Base-by-base conservation (phyloP, 2,888 invertebrate species). In the Andricus curvator region DNA sequence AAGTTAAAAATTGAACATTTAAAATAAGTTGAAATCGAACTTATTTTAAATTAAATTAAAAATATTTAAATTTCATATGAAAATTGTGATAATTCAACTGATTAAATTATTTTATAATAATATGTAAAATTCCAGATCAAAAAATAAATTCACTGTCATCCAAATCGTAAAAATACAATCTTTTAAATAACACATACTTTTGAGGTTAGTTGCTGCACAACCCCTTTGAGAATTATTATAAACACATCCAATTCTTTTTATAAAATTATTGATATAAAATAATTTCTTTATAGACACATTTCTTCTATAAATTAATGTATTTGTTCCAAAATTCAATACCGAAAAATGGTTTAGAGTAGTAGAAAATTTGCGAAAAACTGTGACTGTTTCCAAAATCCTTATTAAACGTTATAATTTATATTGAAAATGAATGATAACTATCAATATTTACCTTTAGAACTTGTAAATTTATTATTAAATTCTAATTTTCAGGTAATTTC, bases 141-240 rank as follows among this genome's bases (percentile, higher is more conserved):
- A n/a, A n/a, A n/a, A n/a, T n/a, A n/a, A n/a, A 6, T 8, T 1
- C 0, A 8, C 1, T 25, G 1, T 1, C 6, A 37, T 6, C 6
- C 6, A 37, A 37, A 37, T 37, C 6, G 8, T 37, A 37, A 37
- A 37, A 37, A 37, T 8, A 37, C 37, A 37, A 37, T 37, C 6
- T 6, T 37, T 37, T 6, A 37, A 37, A 37, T 8, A 37, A 37
- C n/a, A n/a, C n/a, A 8, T 20, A 20, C 20, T n/a, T 56, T 56
- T 56, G 56, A 20, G 20, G 56, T 56, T 56, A 20, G 11, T 9
- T n/a, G n/a, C 1, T 56, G n/a, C 6, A n/a, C 9, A n/a, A 56
- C n/a, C n/a, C 3, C 0, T n/a, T n/a, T 56, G 11, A n/a, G 9
- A 1, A 56, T n/a, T n/a, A 56, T 9, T n/a, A 56, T n/a, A 17